A percentile compares a stretch with the other conserved stretches of the same genome.
Conservation (phyloP, 2,113 vertebrate genomes). For the Lasiurus cinereus region DNA sequence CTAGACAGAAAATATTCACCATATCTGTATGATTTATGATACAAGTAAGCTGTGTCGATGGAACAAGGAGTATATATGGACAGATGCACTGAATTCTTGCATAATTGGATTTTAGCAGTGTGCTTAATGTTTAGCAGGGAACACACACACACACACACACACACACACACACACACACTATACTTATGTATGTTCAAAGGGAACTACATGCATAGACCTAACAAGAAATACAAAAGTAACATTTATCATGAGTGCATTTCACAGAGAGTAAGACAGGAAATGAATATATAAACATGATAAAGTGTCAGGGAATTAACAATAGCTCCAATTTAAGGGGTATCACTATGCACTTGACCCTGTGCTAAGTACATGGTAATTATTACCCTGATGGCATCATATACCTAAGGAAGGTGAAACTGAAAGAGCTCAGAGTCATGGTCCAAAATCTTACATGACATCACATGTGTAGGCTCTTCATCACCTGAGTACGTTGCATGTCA, state of each 20-base stretch:
- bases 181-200: background rate
- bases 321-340: background rate
- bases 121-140: background rate
- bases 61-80: background rate
- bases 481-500: background rate
- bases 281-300: background rate
- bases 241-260: background rate
- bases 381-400: background rate
- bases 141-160: too few relatives aligned
- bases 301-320: background rate
- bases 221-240: background rate
- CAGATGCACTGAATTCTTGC: background rate
- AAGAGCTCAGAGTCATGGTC: background rate
- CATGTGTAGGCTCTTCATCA: background rate
- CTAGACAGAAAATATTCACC: constrained; percentile 43
- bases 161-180: background rate
- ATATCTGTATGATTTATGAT: constrained; percentile 40
- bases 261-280: constrained; percentile 36
- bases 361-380: background rate
- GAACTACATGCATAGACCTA: background rate
- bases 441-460: background rate
- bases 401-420: background rate
- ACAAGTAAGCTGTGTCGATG: constrained; percentile 15
- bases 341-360: background rate
- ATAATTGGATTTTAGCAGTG: background rate